Evolutionary conservation across 2,888 invertebrate genomes (phyloP), one percentile per base, ranked within the genome.

Genomic region (Heliconius cydno): DNA sequence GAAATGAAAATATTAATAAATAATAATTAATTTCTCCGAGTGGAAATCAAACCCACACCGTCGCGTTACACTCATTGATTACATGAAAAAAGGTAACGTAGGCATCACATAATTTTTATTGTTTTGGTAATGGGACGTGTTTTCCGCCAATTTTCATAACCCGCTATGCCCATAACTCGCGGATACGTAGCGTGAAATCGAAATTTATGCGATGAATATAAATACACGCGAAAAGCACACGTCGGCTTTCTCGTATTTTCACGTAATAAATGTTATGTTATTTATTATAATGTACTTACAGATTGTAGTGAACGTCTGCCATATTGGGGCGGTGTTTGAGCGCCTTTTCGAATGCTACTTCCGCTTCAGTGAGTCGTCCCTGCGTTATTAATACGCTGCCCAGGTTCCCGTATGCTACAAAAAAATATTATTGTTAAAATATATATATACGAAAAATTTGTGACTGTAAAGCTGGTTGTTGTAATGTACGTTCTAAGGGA

Each of bases 281-380:
- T 88, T 86, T 79, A 81, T 77, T 68, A 80, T 71, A 66, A 80
- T 75, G 63, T 92, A 98, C 99, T 98, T 95, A 99, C 99, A 99
- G 96, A 95, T 99, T 99, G 94, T 99, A 99, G 96, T 99, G 99
- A 82, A 99, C 99, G 94, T 99, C 99, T 81, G 99, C 99, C 99
- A 99, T 99, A 95, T 99, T 99, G 87, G 98, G 97, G 90, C 99
- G 96, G 96, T 97, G 97, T 87, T 97, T 96, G 84, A 99, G 96
- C 81, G 99, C 99, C 93, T 97, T 97, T 90, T 97, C 96, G 94
- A 98, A 98, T 77, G 98, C 98, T 88, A 96, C 96, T 95, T 99
- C 98, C 77, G 99, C 99, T 94, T 99, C 98, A 84, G 96, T 96
- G 80, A 96, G 96, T 86, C 98, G 96, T 71, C 98, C 98, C 92